A percentile compares a stretch with the other conserved stretches of the same genome.
These are phyloP conservation scores for Beris chalybata DNA, from an alignment of 2,888 invertebrate genomes.

Conservation along the genomic window DNA sequence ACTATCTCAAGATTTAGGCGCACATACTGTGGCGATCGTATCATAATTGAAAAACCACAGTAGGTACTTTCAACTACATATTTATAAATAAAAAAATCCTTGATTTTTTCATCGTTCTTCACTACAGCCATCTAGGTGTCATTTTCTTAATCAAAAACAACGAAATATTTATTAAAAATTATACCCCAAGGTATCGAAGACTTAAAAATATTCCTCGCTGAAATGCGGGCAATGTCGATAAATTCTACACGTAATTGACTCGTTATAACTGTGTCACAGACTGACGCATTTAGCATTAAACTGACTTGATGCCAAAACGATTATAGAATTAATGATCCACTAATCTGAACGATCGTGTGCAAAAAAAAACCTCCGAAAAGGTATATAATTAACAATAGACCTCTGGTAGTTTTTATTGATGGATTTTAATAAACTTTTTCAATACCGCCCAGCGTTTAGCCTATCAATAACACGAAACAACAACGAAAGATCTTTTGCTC, in stretches of 20 bases:
- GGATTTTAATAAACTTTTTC: slow-evolving; percentile 13
- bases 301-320: slow-evolving; percentile 15
- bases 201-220: too few species aligned
- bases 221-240: slow-evolving; percentile 18
- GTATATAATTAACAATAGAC: slow-evolving; percentile 14
- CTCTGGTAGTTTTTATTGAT: slow-evolving; percentile 14
- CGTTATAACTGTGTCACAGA: slow-evolving; percentile 30
- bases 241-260: slow-evolving; percentile 21
- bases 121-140: slow-evolving; percentile 9
- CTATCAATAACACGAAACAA: too few species aligned
- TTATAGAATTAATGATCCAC: slow-evolving; percentile 15
- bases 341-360: slow-evolving; percentile 1
- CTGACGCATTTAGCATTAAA: slow-evolving; percentile 8
- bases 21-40: slow-evolving; percentile 16
- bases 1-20: too few species aligned
- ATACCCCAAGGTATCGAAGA: neutral
- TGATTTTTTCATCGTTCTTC: neutral
- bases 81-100: neutral
- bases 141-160: slow-evolving; percentile 5
- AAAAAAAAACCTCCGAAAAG: slow-evolving; percentile 1
- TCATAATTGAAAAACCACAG: slow-evolving; percentile 20
- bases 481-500: too few species aligned
- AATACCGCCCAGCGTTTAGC: neutral
- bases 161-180: slow-evolving; percentile 1
- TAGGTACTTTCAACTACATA: neutral